These are phyloP conservation scores for Pseudococcus jackbeardsleyi DNA, from an alignment of 2,888 invertebrate genomes.

Conservation along the genomic window DNA sequence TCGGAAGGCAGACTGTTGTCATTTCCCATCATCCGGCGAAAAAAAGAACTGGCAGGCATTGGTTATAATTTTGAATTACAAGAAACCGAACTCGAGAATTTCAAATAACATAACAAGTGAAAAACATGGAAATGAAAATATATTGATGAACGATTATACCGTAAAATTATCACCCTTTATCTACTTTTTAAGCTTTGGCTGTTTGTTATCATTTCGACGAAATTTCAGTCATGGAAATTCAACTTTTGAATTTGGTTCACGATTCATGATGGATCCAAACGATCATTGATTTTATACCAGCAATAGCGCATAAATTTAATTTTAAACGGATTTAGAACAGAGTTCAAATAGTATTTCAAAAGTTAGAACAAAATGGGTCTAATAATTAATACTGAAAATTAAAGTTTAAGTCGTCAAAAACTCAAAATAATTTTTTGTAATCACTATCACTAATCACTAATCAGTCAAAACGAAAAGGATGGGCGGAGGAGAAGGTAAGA, in stretches of 20 bases:
- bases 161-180: background rate
- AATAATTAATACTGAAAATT: background rate
- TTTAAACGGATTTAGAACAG: no score
- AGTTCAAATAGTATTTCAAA: no score
- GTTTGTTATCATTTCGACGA: background rate
- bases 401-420: background rate
- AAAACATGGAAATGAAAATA: background rate
- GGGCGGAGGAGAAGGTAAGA: no score
- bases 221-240: background rate
- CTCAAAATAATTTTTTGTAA: no score
- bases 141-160: background rate
- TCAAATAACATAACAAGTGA: background rate
- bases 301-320: no score
- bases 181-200: background rate
- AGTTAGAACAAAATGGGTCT: no score
- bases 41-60: conserved; percentile 30
- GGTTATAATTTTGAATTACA: background rate
- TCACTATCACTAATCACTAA: no score
- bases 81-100: background rate
- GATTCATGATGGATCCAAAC: background rate
- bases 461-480: no score
- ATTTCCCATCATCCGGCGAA: conserved; percentile 78
- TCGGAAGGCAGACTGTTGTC: conserved; percentile 80
- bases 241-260: background rate
- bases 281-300: background rate